phyloP scores from a whole-genome alignment of 2,113 vertebrate genomes.

The Alexandromys fortis region DNA sequence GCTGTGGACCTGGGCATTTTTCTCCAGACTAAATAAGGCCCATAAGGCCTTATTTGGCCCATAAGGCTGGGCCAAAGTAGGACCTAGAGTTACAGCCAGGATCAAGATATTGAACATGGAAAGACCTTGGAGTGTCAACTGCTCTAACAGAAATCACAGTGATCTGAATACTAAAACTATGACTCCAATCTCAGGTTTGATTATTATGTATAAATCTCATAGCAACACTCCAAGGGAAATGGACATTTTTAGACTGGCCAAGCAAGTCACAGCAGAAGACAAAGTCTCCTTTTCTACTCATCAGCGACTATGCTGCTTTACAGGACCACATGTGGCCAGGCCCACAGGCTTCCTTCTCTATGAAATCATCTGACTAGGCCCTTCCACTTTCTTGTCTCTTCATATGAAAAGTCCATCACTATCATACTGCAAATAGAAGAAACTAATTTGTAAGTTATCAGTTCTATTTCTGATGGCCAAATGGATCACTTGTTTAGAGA shows the following conservation, averaged over 20 bases:
- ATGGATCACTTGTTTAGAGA: background rate
- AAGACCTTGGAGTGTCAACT: background rate
- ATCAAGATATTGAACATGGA: background rate
- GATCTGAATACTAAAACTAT: background rate
- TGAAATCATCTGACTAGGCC: background rate
- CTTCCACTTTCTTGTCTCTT: background rate
- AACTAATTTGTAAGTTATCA: slow-evolving; percentile 25
- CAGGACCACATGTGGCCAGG: background rate
- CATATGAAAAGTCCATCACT: background rate
- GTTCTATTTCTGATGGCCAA: slow-evolving; percentile 42
- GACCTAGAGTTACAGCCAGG: background rate
- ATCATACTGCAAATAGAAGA: background rate
- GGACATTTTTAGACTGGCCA: slow-evolving; percentile 4
- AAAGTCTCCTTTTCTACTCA: slow-evolving; percentile 26
- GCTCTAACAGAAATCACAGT: background rate
- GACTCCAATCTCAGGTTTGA: background rate
- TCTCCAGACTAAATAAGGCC: slow-evolving; percentile 24
- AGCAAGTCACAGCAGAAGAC: background rate
- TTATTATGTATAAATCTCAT: slow-evolving; percentile 9
- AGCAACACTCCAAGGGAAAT: slow-evolving; percentile 29
- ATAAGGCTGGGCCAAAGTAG: slow-evolving; percentile 2
- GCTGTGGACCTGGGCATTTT: background rate
- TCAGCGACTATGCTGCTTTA: background rate
- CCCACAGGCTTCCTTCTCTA: background rate
- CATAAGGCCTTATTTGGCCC: no score